Conservation (phyloP, 2,797 vertebrate genomes). For the Bucorvus abyssinicus region DNA sequence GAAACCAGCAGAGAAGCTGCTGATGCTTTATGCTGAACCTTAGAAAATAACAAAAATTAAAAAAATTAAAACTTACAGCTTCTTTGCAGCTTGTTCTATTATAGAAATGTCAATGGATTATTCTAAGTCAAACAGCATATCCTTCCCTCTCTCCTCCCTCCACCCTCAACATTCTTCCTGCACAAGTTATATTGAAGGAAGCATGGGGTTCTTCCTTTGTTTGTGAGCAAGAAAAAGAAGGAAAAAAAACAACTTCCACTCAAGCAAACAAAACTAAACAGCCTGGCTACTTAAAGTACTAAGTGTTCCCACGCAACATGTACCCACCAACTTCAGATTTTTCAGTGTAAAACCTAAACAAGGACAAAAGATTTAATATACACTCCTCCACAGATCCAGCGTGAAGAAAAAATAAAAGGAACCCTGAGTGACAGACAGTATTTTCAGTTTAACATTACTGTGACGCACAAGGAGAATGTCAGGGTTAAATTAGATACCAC, state of each 20-base stretch:
- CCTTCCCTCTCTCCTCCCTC: conserved; percentile 39
- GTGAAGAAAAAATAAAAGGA: conserved; percentile 13
- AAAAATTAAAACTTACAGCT: background rate
- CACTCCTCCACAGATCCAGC: conserved; percentile 25
- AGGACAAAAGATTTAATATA: conserved; percentile 55
- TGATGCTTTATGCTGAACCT: background rate
- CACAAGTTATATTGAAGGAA: conserved; percentile 49
- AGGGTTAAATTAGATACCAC: conserved; percentile 49
- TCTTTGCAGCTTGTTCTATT: background rate
- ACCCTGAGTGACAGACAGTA: background rate
- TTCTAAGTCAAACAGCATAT: background rate
- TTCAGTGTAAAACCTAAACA: conserved; percentile 34
- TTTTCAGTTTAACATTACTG: background rate
- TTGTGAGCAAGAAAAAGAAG: conserved; percentile 47
- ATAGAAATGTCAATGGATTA: background rate
- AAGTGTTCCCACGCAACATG: conserved; percentile 65
- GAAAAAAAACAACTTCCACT: conserved; percentile 60
- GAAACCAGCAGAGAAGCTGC: background rate
- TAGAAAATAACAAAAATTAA: background rate
- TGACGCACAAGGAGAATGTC: conserved; percentile 44
- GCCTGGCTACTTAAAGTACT: conserved; percentile 59
- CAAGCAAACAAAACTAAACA: conserved; percentile 59
- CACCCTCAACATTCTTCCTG: conserved; percentile 29
- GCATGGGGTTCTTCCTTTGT: conserved; percentile 44
- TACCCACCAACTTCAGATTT: conserved; percentile 65